Evolutionary conservation across 2,113 vertebrate genomes (phyloP).

Genomic region (Emydura subglobosa): DNA sequence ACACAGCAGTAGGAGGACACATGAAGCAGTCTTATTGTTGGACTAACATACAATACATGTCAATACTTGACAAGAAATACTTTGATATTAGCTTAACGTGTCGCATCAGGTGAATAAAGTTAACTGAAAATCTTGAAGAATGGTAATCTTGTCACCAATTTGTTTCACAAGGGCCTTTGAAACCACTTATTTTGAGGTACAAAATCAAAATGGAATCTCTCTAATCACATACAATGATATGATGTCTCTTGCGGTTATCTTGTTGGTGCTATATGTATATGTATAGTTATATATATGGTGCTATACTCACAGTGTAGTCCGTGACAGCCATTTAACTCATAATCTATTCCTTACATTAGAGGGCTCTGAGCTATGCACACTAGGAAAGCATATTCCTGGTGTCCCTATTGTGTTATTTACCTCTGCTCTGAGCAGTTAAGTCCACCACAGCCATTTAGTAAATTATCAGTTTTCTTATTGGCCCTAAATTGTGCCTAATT

Average conservation of each 20-base stretch:
- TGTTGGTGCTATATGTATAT: not conserved
- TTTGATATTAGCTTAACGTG: not conserved
- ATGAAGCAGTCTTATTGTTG: rapidly evolving
- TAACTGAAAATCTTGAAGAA: not conserved
- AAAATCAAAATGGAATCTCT: not conserved
- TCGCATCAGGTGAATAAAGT: not conserved
- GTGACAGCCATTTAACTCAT: slow-evolving; percentile 74
- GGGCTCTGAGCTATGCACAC: slow-evolving; percentile 63
- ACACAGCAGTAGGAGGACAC: not conserved
- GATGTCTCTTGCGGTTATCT: slow-evolving; percentile 30
- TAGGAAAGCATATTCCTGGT: slow-evolving; percentile 71
- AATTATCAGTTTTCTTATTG: slow-evolving; percentile 94
- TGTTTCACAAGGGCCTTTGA: not conserved
- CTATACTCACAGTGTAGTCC: not conserved
- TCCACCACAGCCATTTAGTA: slow-evolving; percentile 86
- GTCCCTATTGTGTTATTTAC: slow-evolving; percentile 81
- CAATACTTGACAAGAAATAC: not conserved
- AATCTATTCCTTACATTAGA: slow-evolving; percentile 72
- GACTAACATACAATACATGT: not conserved
- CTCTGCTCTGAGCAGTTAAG: slow-evolving; percentile 80
- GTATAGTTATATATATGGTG: no score
- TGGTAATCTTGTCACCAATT: not conserved
- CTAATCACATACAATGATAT: not conserved
- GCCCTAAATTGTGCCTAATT: slow-evolving; percentile 94
- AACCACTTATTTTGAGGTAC: not conserved